Conservation (phyloP, 37 sponge, comb jelly and placozoan genomes). For the Theonella swinhoei region DNA sequence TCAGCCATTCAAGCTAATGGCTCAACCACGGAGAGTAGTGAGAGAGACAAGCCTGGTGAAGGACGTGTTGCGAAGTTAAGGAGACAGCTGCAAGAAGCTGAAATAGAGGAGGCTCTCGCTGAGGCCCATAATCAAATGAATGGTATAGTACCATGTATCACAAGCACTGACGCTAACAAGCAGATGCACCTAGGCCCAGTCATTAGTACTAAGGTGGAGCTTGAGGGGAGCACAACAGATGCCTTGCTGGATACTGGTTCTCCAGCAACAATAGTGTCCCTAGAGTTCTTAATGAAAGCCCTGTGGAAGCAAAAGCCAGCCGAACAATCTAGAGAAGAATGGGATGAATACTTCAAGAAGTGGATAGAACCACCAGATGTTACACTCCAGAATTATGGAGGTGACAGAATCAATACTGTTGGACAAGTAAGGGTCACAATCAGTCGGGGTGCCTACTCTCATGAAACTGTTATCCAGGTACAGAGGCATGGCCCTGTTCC, state of each 20-base stretch:
- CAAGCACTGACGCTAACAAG: too few relatives aligned
- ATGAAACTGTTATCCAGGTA: too few relatives aligned
- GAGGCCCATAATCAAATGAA: too few relatives aligned
- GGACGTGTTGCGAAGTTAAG: background rate
- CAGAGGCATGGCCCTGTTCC: conserved; percentile 26
- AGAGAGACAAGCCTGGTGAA: background rate
- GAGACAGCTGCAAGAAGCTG: conserved; percentile 5
- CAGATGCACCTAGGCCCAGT: background rate
- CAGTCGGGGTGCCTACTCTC: too few relatives aligned
- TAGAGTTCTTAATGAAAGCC: background rate
- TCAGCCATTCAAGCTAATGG: background rate
- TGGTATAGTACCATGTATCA: too few relatives aligned
- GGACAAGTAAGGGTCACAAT: background rate
- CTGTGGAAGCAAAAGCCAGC: background rate
- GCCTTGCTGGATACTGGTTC: background rate
- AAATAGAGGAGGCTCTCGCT: background rate
- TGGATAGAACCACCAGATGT: conserved; percentile 1
- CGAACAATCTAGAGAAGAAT: background rate
- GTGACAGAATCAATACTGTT: background rate
- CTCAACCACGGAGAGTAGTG: too few relatives aligned
- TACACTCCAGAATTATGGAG: conserved; percentile 3
- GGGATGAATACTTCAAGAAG: background rate
- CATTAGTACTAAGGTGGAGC: background rate
- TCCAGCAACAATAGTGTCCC: background rate
- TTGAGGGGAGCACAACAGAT: background rate